Conservation (phyloP, 1,140 invertebrate genomes). For the Zaprionus tsacasi region DNA sequence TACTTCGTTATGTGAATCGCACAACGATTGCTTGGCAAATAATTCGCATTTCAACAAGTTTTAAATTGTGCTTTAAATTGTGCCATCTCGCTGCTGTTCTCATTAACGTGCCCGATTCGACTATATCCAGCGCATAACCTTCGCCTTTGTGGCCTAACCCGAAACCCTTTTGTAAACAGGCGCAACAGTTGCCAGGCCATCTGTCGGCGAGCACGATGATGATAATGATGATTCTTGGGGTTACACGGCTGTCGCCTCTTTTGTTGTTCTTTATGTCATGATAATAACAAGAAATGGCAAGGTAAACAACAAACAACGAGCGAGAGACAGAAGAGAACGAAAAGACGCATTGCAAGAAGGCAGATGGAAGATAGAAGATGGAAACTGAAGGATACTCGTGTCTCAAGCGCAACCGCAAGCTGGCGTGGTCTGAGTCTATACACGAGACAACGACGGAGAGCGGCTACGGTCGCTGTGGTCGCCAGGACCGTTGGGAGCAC, state of each 20-base stretch:
- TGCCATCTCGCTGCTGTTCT: slow-evolving; percentile 5
- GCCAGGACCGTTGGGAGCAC: slow-evolving; percentile 30
- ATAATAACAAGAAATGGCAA: slow-evolving; percentile 60
- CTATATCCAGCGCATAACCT: slow-evolving; percentile 7
- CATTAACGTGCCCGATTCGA: slow-evolving; percentile 41
- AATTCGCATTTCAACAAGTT: slow-evolving; percentile 49
- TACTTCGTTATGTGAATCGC: slow-evolving; percentile 5
- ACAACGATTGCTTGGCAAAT: slow-evolving; percentile 13
- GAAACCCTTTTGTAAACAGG: slow-evolving; percentile 44
- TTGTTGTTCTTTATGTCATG: slow-evolving; percentile 59
- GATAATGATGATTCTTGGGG: slow-evolving; percentile 28
- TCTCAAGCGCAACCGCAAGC: slow-evolving; percentile 8
- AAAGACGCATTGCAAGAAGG: slow-evolving; percentile 42
- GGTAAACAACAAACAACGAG: slow-evolving; percentile 56
- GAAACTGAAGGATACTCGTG: background rate
- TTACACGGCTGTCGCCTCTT: slow-evolving; percentile 1
- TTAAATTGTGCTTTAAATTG: slow-evolving; percentile 58
- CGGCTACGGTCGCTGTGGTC: background rate
- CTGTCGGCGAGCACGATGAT: slow-evolving; percentile 1
- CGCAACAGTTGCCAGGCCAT: slow-evolving; percentile 58
- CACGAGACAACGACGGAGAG: slow-evolving; percentile 16
- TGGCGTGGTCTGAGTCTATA: background rate
- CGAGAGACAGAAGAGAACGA: slow-evolving; percentile 35
- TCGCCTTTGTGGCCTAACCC: slow-evolving; percentile 27
- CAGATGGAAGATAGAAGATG: background rate